Base-by-base conservation (phyloP, 2,888 invertebrate genomes). In the Disparrhopalites patrizii region DNA sequence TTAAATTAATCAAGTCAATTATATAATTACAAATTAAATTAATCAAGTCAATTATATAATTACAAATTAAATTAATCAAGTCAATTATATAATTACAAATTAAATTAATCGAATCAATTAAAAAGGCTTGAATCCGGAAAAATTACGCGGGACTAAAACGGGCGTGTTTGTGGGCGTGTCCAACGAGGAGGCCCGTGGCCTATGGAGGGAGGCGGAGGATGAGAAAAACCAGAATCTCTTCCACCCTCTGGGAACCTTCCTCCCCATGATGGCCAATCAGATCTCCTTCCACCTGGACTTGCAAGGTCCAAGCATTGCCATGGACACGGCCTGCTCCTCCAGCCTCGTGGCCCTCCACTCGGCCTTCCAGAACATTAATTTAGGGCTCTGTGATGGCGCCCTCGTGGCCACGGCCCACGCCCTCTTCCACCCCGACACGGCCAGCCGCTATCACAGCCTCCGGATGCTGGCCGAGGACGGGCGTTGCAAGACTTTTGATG, bases 261-360 rank as follows among this genome's bases (percentile, higher is more conserved):
- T 47, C 5, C 25, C 47, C 18, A 47, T 47, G 47, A 7, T 47
- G 47, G 47, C 47, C 8, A 47, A 47, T 47, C 8, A 25, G 25
- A 47, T n/a, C 8, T 47, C 47, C 23, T 47, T 47, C 13, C 23
- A 20, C 3, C 25, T 47, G 20, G 47, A 47, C 23, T 13, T 47
- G 2, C 8, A 47, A 47, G 85, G 98, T 0, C 98, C 97, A 10
- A 95, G 95, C 78, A 95, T 89, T 81, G 89, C 94, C 33, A 82
- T 97, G 51, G 98, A 98, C 81, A 97, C 97, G 1, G 98, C 97
- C 8, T 98, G 98, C 80, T 96, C 97, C 0, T 96, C 96, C 76
- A 92, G 93, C 70, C 81, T 96, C 79, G 87, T 91, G 79, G 97
- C 94, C n/a, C 81, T 98, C 77, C 88, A 95, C 77, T 91, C 92